phyloP scores from a whole-genome alignment of 1,140 invertebrate genomes.

The Penaeus chinensis region DNA sequence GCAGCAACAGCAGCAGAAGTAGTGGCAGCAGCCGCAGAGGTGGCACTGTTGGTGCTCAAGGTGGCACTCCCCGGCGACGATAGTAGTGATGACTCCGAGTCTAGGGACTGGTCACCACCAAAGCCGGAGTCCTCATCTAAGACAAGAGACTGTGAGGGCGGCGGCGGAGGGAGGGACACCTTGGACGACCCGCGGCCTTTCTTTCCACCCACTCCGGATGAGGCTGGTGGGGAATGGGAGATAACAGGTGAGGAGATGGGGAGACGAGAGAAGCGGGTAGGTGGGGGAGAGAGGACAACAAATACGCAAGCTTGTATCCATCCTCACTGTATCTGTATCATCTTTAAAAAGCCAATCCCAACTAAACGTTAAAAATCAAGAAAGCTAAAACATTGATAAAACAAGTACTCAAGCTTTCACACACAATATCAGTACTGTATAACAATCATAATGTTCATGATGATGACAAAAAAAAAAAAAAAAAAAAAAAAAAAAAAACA shows the following conservation, averaged over 20 bases:
- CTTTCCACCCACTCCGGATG: conserved; percentile 40
- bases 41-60: not conserved
- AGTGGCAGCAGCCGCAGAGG: not conserved
- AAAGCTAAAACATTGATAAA: no score
- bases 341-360: no score
- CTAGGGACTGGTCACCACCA: conserved; percentile 53
- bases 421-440: no score
- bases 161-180: conserved; percentile 20
- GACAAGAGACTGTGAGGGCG: conserved; percentile 38
- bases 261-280: no score
- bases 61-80: conserved; percentile 17
- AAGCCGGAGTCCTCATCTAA: conserved; percentile 57
- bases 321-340: no score
- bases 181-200: conserved; percentile 36
- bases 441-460: no score
- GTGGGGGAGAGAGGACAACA: no score
- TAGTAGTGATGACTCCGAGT: conserved; percentile 29
- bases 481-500: no score
- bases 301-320: no score
- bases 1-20: not conserved
- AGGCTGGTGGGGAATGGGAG: not conserved
- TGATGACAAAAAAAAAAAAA: no score
- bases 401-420: no score
- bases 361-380: no score
- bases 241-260: not conserved